These are phyloP conservation scores for Tauraco hartlaubi DNA, from an alignment of 2,797 vertebrate species.

Conservation along the genomic window DNA sequence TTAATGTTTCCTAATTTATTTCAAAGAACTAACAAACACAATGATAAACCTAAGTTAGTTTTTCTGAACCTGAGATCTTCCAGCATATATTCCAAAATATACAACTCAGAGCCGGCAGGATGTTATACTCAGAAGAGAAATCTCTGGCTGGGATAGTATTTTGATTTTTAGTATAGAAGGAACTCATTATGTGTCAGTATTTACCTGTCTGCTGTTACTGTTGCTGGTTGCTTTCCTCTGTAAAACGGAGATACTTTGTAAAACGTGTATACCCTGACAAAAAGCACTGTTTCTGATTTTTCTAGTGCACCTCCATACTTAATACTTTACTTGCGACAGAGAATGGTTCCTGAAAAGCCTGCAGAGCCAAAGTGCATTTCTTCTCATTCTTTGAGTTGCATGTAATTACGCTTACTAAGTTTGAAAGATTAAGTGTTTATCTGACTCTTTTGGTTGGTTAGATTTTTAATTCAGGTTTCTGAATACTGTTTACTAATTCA, in stretches of 20 bases:
- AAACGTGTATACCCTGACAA: neutral
- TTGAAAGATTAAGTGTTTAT: neutral
- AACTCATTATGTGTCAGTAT: neutral
- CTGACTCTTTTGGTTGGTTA: neutral
- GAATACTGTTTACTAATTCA: neutral
- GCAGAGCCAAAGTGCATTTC: neutral
- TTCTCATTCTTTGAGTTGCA: neutral
- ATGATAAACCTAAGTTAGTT: neutral
- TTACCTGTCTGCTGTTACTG: neutral
- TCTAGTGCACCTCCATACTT: neutral
- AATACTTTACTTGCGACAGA: neutral
- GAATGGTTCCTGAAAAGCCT: neutral
- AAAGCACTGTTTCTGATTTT: neutral
- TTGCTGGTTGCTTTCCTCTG: neutral
- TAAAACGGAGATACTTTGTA: neutral
- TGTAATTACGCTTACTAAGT: neutral
- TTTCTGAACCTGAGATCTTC: neutral
- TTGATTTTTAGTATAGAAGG: neutral
- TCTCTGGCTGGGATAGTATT: neutral
- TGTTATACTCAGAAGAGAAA: neutral
- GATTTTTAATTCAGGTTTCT: neutral
- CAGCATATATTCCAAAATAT: neutral
- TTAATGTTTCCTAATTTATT: neutral
- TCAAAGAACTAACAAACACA: neutral
- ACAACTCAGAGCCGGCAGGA: neutral